phyloP scores from a whole-genome alignment of 2,888 invertebrate genomes.

The Rhagonycha fulva region DNA sequence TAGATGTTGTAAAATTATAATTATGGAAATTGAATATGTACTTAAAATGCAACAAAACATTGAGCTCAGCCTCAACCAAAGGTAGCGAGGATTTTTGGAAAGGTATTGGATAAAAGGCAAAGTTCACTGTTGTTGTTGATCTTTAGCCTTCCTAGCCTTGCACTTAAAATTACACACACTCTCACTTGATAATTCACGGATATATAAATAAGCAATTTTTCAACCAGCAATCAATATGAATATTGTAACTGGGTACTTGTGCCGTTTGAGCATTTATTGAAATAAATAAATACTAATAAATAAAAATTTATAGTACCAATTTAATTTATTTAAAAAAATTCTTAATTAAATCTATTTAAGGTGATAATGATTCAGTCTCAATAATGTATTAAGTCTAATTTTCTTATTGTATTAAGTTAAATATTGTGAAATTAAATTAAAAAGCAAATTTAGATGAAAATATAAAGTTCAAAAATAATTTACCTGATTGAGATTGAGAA shows the following conservation, averaged over 20 bases:
- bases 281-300: background rate
- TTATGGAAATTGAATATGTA: background rate
- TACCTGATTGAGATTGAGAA: slow-evolving; percentile 45
- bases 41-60: slow-evolving; percentile 34
- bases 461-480: background rate
- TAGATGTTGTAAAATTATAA: slow-evolving; percentile 3
- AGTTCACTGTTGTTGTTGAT: slow-evolving; percentile 51
- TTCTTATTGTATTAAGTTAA: background rate
- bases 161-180: slow-evolving; percentile 10
- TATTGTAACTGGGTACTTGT: background rate
- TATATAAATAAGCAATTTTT: background rate
- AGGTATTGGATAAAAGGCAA: slow-evolving; percentile 31
- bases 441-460: background rate
- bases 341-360: no score
- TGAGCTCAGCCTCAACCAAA: slow-evolving; percentile 52
- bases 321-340: no score
- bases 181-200: background rate
- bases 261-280: background rate
- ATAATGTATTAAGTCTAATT: background rate
- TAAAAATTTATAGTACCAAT: no score
- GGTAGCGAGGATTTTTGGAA: slow-evolving; percentile 25
- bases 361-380: background rate
- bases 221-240: background rate
- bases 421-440: background rate
- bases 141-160: slow-evolving; percentile 22